Evolutionary conservation across 2,113 vertebrate genomes (phyloP), one percentile per base, ranked within the genome.

Genomic region (Tetrax tetrax): DNA sequence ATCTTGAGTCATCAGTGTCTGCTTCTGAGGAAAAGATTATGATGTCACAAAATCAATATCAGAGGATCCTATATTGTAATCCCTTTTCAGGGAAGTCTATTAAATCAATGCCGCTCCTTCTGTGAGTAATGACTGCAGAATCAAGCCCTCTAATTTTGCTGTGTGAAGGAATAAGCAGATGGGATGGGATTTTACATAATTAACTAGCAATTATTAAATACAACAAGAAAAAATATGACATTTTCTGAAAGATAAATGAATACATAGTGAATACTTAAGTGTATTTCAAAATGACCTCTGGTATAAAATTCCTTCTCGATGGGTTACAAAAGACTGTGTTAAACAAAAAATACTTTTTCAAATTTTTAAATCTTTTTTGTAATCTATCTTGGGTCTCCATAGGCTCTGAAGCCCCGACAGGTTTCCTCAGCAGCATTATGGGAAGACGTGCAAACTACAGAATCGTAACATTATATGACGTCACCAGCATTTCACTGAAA

Each of bases 21-120:
- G 71, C 88, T 95, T 74, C 71, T 81, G 61, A 78, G 83, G 93
- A 90, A 93, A 92, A 90, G 80, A 84, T 93, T 85, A 83, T 93
- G 92, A 93, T 95, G 90, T 95, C 92, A 96, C 90, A 95, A 87
- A 95, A 95, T 96, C 96, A 89, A 82, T 95, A 89, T 43, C 50
- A 60, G 76, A 96, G 53, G 61, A 84, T 84, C 57, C 92, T 93
- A 9, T 57, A 50, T 37, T 82, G 86, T 95, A 96, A 95, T 96
- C 89, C 80, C 57, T 93, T 91, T 96, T 92, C 80, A 89, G 70
- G 74, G 57, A 94, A 95, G 92, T 94, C 92, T 76, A 92, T 93
- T 93, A 95, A 93, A 97, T 94, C 90, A 92, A 64, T 96, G 48
- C 33, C 35, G 87, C 61, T 79, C 37, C 47, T 91, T 80, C 90